Percentiles rank a stretch among this genome's conserved stretches.
Conservation (phyloP, 2,113 vertebrate genomes). For the Gymnobelideus leadbeateri region DNA sequence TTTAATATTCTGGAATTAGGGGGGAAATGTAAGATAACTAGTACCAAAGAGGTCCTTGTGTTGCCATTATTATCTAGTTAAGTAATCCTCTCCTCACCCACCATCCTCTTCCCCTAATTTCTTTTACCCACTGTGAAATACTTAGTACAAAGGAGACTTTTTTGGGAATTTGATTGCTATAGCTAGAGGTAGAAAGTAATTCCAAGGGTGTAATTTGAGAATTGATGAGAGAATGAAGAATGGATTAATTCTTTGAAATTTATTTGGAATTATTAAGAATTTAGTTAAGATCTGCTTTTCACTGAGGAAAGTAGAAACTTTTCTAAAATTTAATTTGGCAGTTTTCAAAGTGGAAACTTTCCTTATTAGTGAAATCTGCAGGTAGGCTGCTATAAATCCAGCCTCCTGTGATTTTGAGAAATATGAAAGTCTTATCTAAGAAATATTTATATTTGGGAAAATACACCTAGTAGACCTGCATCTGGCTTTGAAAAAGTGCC, state of each 20-base stretch:
- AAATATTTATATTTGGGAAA: slow-evolving; percentile 18
- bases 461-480: not conserved
- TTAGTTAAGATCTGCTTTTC: not conserved
- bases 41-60: not conserved
- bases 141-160: not conserved
- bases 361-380: slow-evolving; percentile 32
- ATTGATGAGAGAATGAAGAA: not conserved
- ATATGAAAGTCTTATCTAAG: not conserved
- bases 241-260: not conserved
- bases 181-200: not conserved
- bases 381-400: not conserved
- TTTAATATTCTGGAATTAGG: not conserved
- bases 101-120: not conserved
- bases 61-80: not conserved
- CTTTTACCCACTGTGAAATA: not conserved
- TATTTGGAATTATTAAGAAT: not conserved
- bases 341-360: slow-evolving; percentile 35
- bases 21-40: not conserved
- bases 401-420: not conserved
- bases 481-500: slow-evolving; percentile 44
- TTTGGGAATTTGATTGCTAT: not conserved
- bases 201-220: not conserved
- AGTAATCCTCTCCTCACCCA: not conserved
- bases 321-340: slow-evolving; percentile 36
- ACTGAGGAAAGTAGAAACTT: slow-evolving; percentile 14